Base-by-base conservation (phyloP, 2,888 invertebrate species). In the Diploptera punctata region DNA sequence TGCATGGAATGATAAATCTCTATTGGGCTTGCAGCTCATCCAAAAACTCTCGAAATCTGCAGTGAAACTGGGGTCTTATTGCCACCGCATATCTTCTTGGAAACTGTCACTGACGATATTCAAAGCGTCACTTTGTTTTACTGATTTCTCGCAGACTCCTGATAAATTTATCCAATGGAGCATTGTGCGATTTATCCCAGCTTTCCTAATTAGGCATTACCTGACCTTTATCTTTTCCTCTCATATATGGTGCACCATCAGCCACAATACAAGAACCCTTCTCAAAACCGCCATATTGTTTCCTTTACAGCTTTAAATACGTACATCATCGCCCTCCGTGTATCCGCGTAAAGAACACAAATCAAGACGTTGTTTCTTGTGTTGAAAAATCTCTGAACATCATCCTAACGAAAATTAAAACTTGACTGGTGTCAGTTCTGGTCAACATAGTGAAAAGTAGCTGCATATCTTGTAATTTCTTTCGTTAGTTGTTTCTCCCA, bases 41-140 rank as follows among this genome's bases (percentile, higher is more conserved):
- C n/a, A n/a, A n/a, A n/a, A n/a, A n/a, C n/a, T n/a, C n/a, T n/a
- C n/a, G n/a, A n/a, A n/a, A n/a, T n/a, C n/a, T n/a, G n/a, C n/a
- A n/a, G n/a, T n/a, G n/a, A n/a, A n/a, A n/a, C n/a, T n/a, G n/a
- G n/a, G n/a, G n/a, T n/a, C n/a, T n/a, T n/a, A n/a, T n/a, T n/a
- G n/a, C n/a, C n/a, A n/a, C n/a, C n/a, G n/a, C n/a, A n/a, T n/a
- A n/a, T n/a, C n/a, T n/a, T n/a, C n/a, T n/a, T n/a, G n/a, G n/a
- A n/a, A n/a, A n/a, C n/a, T n/a, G n/a, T n/a, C n/a, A n/a, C n/a
- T n/a, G n/a, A n/a, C n/a, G 19, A 7, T 33, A n/a, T 65, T 65
- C 33, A 65, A 19, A 2, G 33, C 65, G 29, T 65, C 18, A 43
- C 33, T 38, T 65, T 65, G 65, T 65, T 65, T 65, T 33, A 65